Evolutionary conservation across 2,113 vertebrate genomes (phyloP).

Genomic region (Lepisosteus oculatus): DNA sequence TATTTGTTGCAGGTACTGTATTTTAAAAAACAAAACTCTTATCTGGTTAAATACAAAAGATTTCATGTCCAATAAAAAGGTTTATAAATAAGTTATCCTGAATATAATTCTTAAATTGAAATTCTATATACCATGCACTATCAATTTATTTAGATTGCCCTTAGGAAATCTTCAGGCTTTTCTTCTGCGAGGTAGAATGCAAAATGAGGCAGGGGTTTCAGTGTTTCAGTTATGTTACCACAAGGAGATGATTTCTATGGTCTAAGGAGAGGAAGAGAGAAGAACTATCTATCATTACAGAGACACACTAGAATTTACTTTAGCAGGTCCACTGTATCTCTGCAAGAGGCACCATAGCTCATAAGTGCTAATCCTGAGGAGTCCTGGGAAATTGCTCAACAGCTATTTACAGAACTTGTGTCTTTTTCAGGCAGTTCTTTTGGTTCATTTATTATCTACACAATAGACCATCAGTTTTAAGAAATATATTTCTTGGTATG

Average conservation of each 20-base stretch:
- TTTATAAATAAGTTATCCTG: too few species aligned
- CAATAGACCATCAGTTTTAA: too few species aligned
- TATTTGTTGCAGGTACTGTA: too few species aligned
- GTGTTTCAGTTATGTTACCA: background rate
- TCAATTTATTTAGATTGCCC: too few species aligned
- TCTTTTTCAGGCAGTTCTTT: conserved; percentile 3
- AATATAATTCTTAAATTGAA: too few species aligned
- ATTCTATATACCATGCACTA: too few species aligned
- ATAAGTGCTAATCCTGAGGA: background rate
- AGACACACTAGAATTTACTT: background rate
- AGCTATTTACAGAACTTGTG: conserved; percentile 9
- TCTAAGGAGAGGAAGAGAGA: conserved; percentile 23
- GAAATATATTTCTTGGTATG: too few species aligned
- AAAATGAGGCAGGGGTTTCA: conserved; percentile 1
- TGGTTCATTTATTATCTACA: too few species aligned
- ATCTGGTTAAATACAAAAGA: too few species aligned
- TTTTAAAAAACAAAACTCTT: too few species aligned
- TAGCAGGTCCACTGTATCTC: background rate
- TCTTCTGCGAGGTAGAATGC: background rate
- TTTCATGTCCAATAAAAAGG: too few species aligned
- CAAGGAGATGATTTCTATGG: conserved; percentile 14
- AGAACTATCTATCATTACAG: conserved; percentile 30
- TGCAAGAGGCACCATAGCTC: background rate
- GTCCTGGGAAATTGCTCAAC: conserved; percentile 9
- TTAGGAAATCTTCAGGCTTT: too few species aligned